Base-by-base conservation (phyloP, 2,888 invertebrate species). In the Andrena praecox region DNA sequence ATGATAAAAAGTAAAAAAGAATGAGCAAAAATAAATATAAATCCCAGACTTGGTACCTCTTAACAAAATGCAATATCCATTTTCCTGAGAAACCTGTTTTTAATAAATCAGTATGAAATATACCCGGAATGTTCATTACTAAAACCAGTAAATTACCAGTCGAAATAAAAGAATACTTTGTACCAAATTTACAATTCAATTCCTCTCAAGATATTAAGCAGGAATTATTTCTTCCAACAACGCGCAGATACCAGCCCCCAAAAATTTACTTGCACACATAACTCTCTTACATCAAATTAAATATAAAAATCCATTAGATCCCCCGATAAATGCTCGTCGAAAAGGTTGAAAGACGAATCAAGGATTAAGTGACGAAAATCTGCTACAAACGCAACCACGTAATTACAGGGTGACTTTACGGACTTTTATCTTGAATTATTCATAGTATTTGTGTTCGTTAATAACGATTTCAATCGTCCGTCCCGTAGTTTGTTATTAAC, bases 391-490 rank as follows among this genome's bases (percentile, higher is more conserved):
- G 24, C 33, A 33, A n/a, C 33, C 12, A 2, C 31, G 33, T 35
- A 50, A 31, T n/a, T 16, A 52, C 20, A 42, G 29, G 12, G 33
- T n/a, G 10, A 12, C n/a, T 33, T 54, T 33, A 52, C 33, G 12
- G 33, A 68, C 16, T 35, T 24, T 35, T 24, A 56, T 69, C n/a
- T 1, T 16, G 3, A n/a, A 24, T 35, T 33, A 24, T 56, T 33
- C 29, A 27, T 48, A 48, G 7, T 7, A 31, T 24, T 31, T n/a
- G 7, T 6, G 35, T 6, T 48, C 33, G 10, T 54, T n/a, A 8
- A 33, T 35, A 27, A 54, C n/a, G 64, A 59, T 66, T 68, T 10
- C 24, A 60, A 62, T 54, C 54, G 6, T 29, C 63, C 31, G 52
- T 0, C 52, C 54, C 6, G 4, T 10, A 59, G 31, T 66, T 66